Percentiles rank a stretch among this genome's conserved stretches.
These are phyloP conservation scores for Scalopus aquaticus DNA, from an alignment of 2,113 vertebrate genomes.

Conservation along the genomic window DNA sequence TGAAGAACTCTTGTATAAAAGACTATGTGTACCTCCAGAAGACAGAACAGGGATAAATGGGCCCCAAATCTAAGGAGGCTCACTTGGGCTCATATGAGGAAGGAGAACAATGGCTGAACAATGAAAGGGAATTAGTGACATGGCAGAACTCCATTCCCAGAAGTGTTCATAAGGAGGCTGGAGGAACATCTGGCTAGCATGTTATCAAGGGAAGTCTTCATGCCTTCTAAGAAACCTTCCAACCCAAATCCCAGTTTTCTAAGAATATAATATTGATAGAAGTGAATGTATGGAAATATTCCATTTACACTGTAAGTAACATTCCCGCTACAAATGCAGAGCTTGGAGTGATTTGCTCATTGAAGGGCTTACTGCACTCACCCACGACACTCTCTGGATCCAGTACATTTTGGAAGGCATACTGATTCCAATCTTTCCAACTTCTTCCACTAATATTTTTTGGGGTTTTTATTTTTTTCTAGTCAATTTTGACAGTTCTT, in stretches of 20 bases:
- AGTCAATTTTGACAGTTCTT: neutral
- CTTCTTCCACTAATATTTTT: neutral
- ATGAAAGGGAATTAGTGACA: neutral
- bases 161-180: neutral
- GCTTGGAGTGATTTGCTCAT: neutral
- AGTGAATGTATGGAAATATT: neutral
- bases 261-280: neutral
- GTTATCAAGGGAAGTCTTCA: neutral
- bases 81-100: neutral
- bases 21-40: neutral
- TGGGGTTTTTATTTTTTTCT: neutral
- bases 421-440: neutral
- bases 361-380: neutral
- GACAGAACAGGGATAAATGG: neutral
- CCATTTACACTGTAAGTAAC: neutral
- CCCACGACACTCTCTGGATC: neutral
- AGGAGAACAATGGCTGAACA: neutral
- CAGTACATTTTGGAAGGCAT: neutral
- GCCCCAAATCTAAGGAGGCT: neutral
- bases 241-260: neutral
- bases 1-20: neutral
- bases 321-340: neutral
- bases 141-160: neutral
- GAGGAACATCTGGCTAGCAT: neutral
- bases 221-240: neutral